Percentiles rank a stretch among this genome's conserved stretches.
Conservation (phyloP, 2,888 invertebrate genomes). For the Microctonus brassicae region DNA sequence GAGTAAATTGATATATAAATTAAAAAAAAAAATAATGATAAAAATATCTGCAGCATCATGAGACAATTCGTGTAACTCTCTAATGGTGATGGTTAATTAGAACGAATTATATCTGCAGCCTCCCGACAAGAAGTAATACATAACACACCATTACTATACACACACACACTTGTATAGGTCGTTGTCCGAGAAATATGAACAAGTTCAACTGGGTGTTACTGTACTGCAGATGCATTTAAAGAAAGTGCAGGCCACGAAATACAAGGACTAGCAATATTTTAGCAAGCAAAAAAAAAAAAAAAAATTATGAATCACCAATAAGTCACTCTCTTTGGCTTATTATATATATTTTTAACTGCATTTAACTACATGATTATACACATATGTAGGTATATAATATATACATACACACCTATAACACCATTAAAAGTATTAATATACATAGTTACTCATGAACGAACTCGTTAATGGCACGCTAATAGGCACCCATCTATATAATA, state of each 20-base stretch:
- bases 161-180: constrained; percentile 17
- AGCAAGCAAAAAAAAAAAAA: neutral
- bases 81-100: constrained; percentile 31
- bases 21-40: neutral
- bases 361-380: neutral
- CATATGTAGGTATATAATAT: neutral
- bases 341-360: neutral
- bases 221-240: no score
- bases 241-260: constrained; percentile 1
- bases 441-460: constrained; percentile 61
- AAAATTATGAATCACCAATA: neutral
- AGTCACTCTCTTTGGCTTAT: neutral
- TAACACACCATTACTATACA: neutral
- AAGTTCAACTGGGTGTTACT: neutral
- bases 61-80: constrained; percentile 8
- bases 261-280: neutral
- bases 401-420: neutral
- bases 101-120: constrained; percentile 34
- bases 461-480: constrained; percentile 64
- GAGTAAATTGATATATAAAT: neutral
- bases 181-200: constrained; percentile 21
- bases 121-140: constrained; percentile 10
- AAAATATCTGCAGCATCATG: neutral
- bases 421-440: neutral
- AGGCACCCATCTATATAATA: constrained; percentile 46